Base-by-base conservation (phyloP, 2,888 invertebrate species). In the Chrysopilus asiliformis region DNA sequence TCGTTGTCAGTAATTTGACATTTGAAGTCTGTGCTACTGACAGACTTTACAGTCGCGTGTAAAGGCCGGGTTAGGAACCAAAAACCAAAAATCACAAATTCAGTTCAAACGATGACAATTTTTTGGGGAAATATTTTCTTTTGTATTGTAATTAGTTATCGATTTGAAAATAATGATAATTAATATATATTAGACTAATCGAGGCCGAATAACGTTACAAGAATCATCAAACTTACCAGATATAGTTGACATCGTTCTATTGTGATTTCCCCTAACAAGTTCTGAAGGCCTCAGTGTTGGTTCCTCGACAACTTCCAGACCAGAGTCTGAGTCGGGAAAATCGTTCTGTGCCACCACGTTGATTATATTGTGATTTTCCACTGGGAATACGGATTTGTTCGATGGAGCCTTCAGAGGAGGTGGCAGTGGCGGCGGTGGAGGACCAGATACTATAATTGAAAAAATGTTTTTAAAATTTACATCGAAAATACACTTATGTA, bases 341-440 rank as follows among this genome's bases (percentile, higher is more conserved):
- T 47, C 45, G 9, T 46, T 47, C 13, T 46, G 38, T 34, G 45
- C 44, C 38, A 46, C 47, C 6, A 36, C 32, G 32, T 48, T 48
- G 10, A 20, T 36, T 17, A 42, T 44, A 18, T 39, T 41, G 29
- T 39, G 39, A 25, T 26, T 40, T 8, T 43, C 46, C 4, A 38
- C 15, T 13, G 37, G 28, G 13, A 28, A 29, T 14, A 18, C 26
- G 8, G 26, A 38, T 25, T 33, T 34, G 13, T 35, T 35, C 31
- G 38, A 16, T 0, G 66, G 62, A 0, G 65, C 65, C 4, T 67
- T 68, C 2, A 70, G 58, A 0, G 71, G 68, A 1, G 71, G 72
- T 1, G 77, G 76, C 12, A 79, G 74, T 0, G 80, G 80, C 0
- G 80, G 81, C 0, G 80, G 80, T 0, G 79, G 80, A 0, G 79